A percentile compares a stretch with the other conserved stretches of the same genome.
Conservation (phyloP, 1,140 invertebrate species). For the Bombyx mori region DNA sequence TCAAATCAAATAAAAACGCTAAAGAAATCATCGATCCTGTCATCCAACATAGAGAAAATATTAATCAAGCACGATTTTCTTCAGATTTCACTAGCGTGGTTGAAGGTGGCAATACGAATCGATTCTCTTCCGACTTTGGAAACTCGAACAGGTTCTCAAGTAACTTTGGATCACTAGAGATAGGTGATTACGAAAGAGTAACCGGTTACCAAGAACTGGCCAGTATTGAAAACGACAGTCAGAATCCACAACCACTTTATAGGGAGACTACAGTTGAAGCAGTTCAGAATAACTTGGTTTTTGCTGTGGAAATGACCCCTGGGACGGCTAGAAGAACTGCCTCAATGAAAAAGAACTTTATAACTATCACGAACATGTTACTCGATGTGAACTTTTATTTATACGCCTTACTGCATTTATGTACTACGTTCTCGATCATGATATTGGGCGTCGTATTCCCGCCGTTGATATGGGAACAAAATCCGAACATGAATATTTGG, state of each 20-base stretch:
- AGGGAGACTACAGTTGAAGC: slow-evolving; percentile 61
- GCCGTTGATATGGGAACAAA: slow-evolving; percentile 49
- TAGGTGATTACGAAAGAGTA: slow-evolving; percentile 30
- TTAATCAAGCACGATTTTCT: slow-evolving; percentile 34
- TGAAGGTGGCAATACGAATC: slow-evolving; percentile 20
- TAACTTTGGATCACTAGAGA: slow-evolving; percentile 44
- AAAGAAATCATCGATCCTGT: slow-evolving; percentile 53
- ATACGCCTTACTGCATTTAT: slow-evolving; percentile 53
- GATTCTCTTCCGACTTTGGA: slow-evolving; percentile 12
- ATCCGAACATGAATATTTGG: slow-evolving; percentile 55
- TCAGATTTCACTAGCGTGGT: slow-evolving; percentile 44
- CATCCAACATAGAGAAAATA: slow-evolving; percentile 41
- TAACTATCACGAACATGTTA: slow-evolving; percentile 54
- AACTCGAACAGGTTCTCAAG: slow-evolving; percentile 45
- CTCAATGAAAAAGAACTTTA: slow-evolving; percentile 57
- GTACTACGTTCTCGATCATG: slow-evolving; percentile 52
- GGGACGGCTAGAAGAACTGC: slow-evolving; percentile 56
- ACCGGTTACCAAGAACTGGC: slow-evolving; percentile 51
- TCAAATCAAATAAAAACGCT: slow-evolving; percentile 49
- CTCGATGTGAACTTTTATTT: slow-evolving; percentile 62
- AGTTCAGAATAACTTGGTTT: slow-evolving; percentile 36
- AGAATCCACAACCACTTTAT: slow-evolving; percentile 55
- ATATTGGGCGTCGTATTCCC: slow-evolving; percentile 53
- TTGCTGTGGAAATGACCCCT: slow-evolving; percentile 38
- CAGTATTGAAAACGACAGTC: slow-evolving; percentile 41